Conservation (phyloP, 2,113 vertebrate species). For the Oryzias curvinotus region DNA sequence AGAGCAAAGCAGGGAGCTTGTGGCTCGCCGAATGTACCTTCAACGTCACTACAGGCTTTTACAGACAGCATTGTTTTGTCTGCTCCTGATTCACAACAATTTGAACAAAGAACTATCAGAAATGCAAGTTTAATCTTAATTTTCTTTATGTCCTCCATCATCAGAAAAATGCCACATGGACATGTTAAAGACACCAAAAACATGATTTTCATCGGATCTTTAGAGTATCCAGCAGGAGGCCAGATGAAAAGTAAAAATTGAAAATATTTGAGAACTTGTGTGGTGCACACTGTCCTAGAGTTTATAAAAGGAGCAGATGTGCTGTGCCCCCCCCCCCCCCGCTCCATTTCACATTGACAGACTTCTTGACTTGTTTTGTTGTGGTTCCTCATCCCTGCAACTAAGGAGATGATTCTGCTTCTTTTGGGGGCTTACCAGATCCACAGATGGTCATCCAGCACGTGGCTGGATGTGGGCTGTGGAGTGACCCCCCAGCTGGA, state of each 20-base stretch:
- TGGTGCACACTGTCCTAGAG: slow-evolving; percentile 2
- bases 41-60: too few relatives aligned
- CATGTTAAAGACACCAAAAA: too few relatives aligned
- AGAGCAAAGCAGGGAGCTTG: too few relatives aligned
- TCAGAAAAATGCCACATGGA: too few relatives aligned
- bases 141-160: too few relatives aligned
- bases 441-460: slow-evolving; percentile 79
- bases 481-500: slow-evolving; percentile 80
- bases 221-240: too few relatives aligned
- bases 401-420: slow-evolving; percentile 55
- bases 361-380: slow-evolving; percentile 65
- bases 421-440: slow-evolving; percentile 40
- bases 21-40: too few relatives aligned
- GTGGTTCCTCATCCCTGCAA: slow-evolving; percentile 39
- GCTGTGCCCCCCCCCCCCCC: slow-evolving; percentile 29
- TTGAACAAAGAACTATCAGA: too few relatives aligned
- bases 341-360: slow-evolving; percentile 53
- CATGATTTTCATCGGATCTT: too few relatives aligned
- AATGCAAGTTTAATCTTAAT: too few relatives aligned
- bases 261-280: background rate
- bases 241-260: background rate
- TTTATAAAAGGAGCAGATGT: slow-evolving; percentile 44
- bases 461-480: slow-evolving; percentile 77
- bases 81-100: too few relatives aligned
- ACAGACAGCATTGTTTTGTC: too few relatives aligned